Percentiles rank a stretch among this genome's conserved stretches.
These are phyloP conservation scores for Notoglanidium macrostoma DNA, from an alignment of 2,797 vertebrate species.

Conservation along the genomic window DNA sequence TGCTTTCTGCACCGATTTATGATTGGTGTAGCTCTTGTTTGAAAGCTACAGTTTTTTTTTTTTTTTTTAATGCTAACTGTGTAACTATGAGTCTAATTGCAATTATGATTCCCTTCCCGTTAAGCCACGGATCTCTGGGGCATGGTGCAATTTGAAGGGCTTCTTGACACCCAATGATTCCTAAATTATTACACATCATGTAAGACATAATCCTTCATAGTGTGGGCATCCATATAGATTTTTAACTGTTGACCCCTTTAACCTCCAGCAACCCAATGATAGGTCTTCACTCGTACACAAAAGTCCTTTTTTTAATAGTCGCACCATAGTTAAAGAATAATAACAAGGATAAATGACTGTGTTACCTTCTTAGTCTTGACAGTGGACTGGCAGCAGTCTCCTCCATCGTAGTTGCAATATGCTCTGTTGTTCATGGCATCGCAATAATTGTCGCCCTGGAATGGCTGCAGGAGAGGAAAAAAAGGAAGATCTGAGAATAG, in stretches of 20 bases:
- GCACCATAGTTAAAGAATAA: neutral
- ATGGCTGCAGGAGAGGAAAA: slow-evolving; percentile 70
- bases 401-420: slow-evolving; percentile 97
- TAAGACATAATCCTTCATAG: neutral
- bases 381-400: slow-evolving; percentile 96
- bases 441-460: slow-evolving; percentile 98
- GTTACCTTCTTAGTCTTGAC: slow-evolving; percentile 94
- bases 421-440: slow-evolving; percentile 96
- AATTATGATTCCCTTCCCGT: neutral
- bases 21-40: neutral
- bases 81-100: neutral
- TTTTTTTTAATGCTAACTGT: neutral
- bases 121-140: neutral
- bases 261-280: neutral
- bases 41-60: neutral
- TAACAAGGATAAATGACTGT: neutral
- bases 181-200: neutral
- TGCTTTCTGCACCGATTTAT: too few species aligned
- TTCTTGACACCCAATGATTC: neutral
- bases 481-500: slow-evolving; percentile 10
- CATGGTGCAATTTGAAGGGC: neutral
- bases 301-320: neutral
- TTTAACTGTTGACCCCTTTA: neutral
- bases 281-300: neutral
- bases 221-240: neutral